These are phyloP conservation scores for Drosophila mauritiana DNA, from an alignment of 1,140 invertebrate species.

Conservation along the genomic window DNA sequence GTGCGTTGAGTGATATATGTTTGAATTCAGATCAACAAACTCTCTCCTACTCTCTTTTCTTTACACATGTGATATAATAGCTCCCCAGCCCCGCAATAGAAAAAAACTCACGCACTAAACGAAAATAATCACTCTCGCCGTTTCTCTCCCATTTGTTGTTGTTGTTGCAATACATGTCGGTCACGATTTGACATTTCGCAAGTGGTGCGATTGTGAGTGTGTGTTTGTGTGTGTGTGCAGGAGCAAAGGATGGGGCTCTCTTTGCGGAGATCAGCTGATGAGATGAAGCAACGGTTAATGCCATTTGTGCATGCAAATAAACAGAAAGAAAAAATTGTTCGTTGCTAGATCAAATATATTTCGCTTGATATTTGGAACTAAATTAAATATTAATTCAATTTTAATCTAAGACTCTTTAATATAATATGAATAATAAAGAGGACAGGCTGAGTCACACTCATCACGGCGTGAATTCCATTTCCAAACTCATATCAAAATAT, in stretches of 20 bases:
- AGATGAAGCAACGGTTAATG: background rate
- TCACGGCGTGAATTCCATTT: too few species aligned
- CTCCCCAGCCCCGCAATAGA: background rate
- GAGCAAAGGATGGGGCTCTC: slow-evolving; percentile 1
- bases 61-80: slow-evolving; percentile 57
- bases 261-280: slow-evolving; percentile 8
- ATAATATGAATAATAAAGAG: too few species aligned
- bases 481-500: too few species aligned
- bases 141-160: background rate
- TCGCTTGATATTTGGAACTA: too few species aligned
- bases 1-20: slow-evolving; percentile 49
- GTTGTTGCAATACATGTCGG: slow-evolving; percentile 24
- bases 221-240: background rate
- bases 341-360: too few species aligned
- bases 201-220: slow-evolving; percentile 1
- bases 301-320: slow-evolving; percentile 17
- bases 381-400: too few species aligned
- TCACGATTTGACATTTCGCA: slow-evolving; percentile 43
- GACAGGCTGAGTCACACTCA: too few species aligned
- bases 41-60: slow-evolving; percentile 22
- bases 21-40: slow-evolving; percentile 54
- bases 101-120: slow-evolving; percentile 17
- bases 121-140: slow-evolving; percentile 28
- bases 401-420: too few species aligned
- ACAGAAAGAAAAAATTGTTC: background rate